Conservation (phyloP, 2,797 vertebrate species). For the Parauchenoglanis punctatus region DNA sequence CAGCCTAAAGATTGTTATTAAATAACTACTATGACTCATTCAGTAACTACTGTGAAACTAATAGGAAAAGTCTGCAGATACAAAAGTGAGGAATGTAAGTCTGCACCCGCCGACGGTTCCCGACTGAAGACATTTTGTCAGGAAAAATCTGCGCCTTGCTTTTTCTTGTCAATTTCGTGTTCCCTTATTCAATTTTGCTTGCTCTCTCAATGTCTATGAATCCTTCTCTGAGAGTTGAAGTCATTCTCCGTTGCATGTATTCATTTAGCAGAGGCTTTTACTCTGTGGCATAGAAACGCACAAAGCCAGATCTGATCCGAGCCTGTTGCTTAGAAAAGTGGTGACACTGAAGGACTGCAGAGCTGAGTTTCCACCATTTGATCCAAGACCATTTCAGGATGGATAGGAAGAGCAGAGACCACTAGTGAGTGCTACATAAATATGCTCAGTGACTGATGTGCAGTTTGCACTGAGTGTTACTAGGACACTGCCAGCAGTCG, state of each 20-base stretch:
- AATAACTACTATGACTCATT: background rate
- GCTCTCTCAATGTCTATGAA: background rate
- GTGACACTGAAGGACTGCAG: background rate
- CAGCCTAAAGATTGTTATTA: background rate
- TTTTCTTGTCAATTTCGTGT: background rate
- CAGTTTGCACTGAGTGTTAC: slow-evolving; percentile 21
- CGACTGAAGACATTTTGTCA: background rate
- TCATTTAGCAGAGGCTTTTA: background rate
- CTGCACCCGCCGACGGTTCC: background rate
- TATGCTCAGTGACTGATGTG: slow-evolving; percentile 18
- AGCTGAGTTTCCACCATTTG: background rate
- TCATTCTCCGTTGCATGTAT: background rate
- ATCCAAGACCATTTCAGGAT: background rate
- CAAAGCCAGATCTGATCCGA: slow-evolving; percentile 1
- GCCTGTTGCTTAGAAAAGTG: background rate
- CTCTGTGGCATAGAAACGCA: background rate
- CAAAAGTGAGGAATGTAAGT: background rate
- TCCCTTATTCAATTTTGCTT: background rate
- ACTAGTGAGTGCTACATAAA: background rate
- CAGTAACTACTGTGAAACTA: background rate
- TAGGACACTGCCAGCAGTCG: slow-evolving; percentile 13
- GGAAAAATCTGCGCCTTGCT: background rate
- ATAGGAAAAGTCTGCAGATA: background rate
- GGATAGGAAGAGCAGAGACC: background rate
- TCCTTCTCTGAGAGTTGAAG: background rate